Evolutionary conservation across 2,113 vertebrate genomes (phyloP), one percentile per base, ranked within the genome.

Genomic region (Onychorhynchus coronatus): DNA sequence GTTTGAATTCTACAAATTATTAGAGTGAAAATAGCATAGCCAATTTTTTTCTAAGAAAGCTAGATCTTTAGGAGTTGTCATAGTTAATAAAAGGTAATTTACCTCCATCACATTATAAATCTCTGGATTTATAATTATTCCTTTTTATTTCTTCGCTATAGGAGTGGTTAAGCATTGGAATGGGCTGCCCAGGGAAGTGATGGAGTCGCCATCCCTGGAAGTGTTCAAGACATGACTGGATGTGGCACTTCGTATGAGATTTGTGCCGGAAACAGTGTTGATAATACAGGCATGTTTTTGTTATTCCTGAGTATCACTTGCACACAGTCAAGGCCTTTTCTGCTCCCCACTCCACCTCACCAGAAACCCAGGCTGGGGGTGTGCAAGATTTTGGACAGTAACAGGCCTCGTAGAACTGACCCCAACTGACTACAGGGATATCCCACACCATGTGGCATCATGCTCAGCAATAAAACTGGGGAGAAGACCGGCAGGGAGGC

Each of bases 71-170:
- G 35, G 91, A 52, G 53, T 84, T 91, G 37, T 91, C 81, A 87
- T 39, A 82, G 74, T 96, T 95, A 94, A 82, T 77, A 67, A 89
- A 95, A 91, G 10, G 39, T 85, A 81, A 88, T 85, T 88, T 87
- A 79, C 83, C 83, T 78, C 30, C 11, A 67, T 86, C 33, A 39
- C 37, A 42, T 94, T 88, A 49, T 47, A 66, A 91, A 85, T 63
- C 52, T 81, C 85, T 90, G n/a, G n/a, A n/a, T n/a, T n/a, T n/a
- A n/a, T n/a, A n/a, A n/a, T n/a, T n/a, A n/a, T n/a, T n/a, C n/a
- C n/a, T n/a, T n/a, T n/a, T n/a, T n/a, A 73, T 68, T 88, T 77
- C 65, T 63, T n/a, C 8, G 4, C 9, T 49, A 41, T 28, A 33
- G 24, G 35, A 3, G 15, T 71, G 8, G 5, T 71, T 37, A 49